phyloP scores from a whole-genome alignment of 2,113 vertebrate species.

The human (Homo sapiens) region DNA sequence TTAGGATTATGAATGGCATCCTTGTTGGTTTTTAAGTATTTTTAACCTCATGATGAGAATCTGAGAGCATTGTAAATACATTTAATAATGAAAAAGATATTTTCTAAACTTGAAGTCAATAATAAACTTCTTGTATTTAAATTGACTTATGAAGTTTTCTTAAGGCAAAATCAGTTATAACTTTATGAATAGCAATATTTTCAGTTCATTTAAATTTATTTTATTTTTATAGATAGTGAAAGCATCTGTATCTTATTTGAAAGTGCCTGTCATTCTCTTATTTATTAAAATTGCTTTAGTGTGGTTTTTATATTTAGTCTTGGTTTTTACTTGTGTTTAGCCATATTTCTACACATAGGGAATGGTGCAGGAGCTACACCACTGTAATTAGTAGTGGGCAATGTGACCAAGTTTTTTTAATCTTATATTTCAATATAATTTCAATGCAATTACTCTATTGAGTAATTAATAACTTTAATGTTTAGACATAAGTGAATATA shows the following conservation, averaged over 20 bases:
- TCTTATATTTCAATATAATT: conserved; percentile 58
- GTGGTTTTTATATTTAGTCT: conserved; percentile 40
- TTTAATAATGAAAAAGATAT: conserved; percentile 18
- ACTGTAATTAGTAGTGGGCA: background rate
- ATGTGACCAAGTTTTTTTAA: conserved; percentile 23
- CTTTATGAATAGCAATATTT: background rate
- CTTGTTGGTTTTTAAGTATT: background rate
- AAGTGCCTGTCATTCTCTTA: background rate
- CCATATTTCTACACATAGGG: background rate
- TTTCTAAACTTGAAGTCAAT: conserved; percentile 35
- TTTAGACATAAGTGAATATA: conserved; percentile 35
- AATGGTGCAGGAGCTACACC: background rate
- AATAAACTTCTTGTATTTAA: background rate
- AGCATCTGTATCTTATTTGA: background rate
- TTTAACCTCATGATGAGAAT: conserved; percentile 32
- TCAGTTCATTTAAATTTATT: background rate
- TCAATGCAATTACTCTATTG: conserved; percentile 18
- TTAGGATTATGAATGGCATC: background rate
- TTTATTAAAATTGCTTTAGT: background rate
- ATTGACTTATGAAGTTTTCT: conserved; percentile 24
- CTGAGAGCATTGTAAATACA: background rate
- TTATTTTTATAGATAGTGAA: background rate
- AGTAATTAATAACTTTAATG: conserved; percentile 21
- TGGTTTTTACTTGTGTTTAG: background rate
- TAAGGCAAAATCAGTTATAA: background rate